A percentile compares a stretch with the other conserved stretches of the same genome.
phyloP scores from a whole-genome alignment of 2,113 vertebrate genomes.

The Mirounga angustirostris region DNA sequence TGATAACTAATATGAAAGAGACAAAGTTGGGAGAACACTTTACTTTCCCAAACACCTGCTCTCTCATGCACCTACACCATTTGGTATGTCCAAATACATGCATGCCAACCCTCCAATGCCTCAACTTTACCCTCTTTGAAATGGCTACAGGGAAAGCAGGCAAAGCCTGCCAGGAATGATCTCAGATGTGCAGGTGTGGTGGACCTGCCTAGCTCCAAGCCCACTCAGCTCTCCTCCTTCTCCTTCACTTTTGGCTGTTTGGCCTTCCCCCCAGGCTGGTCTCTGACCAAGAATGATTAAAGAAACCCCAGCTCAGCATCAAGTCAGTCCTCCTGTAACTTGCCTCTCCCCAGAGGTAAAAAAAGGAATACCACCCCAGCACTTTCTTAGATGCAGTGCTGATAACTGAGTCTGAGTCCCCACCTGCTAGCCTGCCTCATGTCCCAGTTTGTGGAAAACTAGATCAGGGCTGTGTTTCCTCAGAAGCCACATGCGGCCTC shows the following conservation, averaged over 20 bases:
- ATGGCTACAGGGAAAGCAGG: accelerated
- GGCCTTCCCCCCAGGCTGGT: not conserved
- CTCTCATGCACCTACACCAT: too few species aligned
- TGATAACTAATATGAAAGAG: not conserved
- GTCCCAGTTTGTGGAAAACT: not conserved
- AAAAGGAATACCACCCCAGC: not conserved
- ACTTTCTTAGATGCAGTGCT: not conserved
- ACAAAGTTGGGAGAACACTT: not conserved
- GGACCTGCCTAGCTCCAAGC: too few species aligned
- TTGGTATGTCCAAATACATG: accelerated
- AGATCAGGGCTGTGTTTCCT: not conserved
- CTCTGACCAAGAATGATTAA: not conserved
- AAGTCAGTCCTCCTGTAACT: not conserved
- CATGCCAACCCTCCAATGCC: not conserved
- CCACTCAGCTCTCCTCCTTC: not conserved
- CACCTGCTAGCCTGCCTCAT: not conserved
- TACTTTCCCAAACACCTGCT: too few species aligned
- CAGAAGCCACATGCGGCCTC: not conserved
- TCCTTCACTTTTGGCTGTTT: not conserved
- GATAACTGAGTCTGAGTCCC: not conserved
- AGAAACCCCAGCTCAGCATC: not conserved
- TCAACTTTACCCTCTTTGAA: not conserved
- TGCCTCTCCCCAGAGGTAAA: not conserved
- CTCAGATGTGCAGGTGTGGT: not conserved
- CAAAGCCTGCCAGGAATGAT: not conserved